A percentile compares a stretch with the other conserved stretches of the same genome.
Evolutionary conservation across 2,797 vertebrate species (phyloP).

Genomic region (Alfaro cultratus): DNA sequence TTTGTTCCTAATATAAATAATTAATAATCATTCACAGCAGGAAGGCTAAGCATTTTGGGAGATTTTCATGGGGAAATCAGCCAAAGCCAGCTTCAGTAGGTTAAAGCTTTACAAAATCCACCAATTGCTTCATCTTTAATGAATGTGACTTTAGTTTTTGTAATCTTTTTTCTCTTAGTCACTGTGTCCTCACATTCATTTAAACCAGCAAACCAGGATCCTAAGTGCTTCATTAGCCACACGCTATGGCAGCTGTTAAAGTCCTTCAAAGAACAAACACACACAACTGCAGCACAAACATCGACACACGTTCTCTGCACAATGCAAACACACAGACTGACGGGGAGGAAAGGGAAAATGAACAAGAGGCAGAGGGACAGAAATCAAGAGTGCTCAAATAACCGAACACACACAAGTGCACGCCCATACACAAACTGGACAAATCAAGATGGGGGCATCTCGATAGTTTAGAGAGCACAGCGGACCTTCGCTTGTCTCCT

Average conservation of each 20-base stretch:
- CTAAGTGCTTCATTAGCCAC: slow-evolving; percentile 65
- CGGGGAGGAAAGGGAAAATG: slow-evolving; percentile 26
- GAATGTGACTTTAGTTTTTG: slow-evolving; percentile 1
- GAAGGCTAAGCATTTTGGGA: not conserved
- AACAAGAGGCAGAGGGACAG: slow-evolving; percentile 12
- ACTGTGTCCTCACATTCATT: slow-evolving; percentile 39
- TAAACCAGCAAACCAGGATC: slow-evolving; percentile 53
- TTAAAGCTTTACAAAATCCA: not conserved
- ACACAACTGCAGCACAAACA: slow-evolving; percentile 23
- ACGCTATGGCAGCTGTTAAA: slow-evolving; percentile 44
- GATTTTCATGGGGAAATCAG: not conserved
- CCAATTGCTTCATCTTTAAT: not conserved
- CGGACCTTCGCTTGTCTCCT: slow-evolving; percentile 76
- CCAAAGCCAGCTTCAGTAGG: not conserved
- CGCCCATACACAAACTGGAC: slow-evolving; percentile 23
- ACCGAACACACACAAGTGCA: slow-evolving; percentile 33
- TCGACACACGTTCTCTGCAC: slow-evolving; percentile 15
- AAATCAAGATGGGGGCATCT: slow-evolving; percentile 49
- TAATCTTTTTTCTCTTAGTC: slow-evolving; percentile 21
- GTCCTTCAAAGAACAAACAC: slow-evolving; percentile 37
- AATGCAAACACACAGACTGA: slow-evolving; percentile 34
- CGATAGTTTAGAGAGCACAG: slow-evolving; percentile 62
- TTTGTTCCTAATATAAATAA: not conserved
- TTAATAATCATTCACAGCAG: not conserved
- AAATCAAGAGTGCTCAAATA: slow-evolving; percentile 57